Percentiles rank a stretch among this genome's conserved stretches.
phyloP scores from a whole-genome alignment of 2,888 invertebrate genomes.

The Chironomus riparius region DNA sequence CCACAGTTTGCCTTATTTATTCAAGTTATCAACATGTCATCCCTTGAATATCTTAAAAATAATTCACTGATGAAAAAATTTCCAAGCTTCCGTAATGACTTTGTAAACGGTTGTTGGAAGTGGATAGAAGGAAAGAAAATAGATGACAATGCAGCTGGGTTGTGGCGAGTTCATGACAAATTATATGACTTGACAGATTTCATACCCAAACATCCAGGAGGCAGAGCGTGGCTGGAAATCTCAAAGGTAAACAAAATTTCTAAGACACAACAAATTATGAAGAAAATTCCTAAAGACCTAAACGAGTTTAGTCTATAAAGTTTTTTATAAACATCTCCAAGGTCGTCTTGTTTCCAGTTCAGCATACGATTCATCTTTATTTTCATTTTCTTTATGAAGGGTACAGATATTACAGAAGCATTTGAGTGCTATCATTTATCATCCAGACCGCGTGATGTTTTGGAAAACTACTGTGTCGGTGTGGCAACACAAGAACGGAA shows the following conservation, averaged over 20 bases:
- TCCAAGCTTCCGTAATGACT: constrained; percentile 38
- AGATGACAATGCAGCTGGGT: constrained; percentile 64
- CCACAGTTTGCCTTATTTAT: not conserved
- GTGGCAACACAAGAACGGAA: constrained; percentile 55
- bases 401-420: constrained; percentile 71
- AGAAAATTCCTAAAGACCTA: not conserved
- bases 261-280: not conserved
- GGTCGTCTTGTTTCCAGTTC: not conserved
- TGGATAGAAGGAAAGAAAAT: constrained; percentile 59
- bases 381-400: constrained; percentile 39
- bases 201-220: constrained; percentile 74
- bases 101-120: constrained; percentile 26
- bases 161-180: constrained; percentile 66
- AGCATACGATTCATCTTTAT: not conserved
- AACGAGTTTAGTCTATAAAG: not conserved
- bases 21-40: not conserved
- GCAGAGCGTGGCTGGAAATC: constrained; percentile 61
- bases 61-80: constrained; percentile 34
- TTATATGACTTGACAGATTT: constrained; percentile 81
- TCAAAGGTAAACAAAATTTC: constrained; percentile 47
- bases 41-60: not conserved
- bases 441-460: constrained; percentile 47
- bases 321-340: not conserved
- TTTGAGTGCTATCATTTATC: constrained; percentile 66
- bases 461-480: constrained; percentile 56